Percentiles rank a stretch among this genome's conserved stretches.
These are phyloP conservation scores for Heliconius hortense DNA, from an alignment of 2,888 invertebrate genomes.

Conservation along the genomic window DNA sequence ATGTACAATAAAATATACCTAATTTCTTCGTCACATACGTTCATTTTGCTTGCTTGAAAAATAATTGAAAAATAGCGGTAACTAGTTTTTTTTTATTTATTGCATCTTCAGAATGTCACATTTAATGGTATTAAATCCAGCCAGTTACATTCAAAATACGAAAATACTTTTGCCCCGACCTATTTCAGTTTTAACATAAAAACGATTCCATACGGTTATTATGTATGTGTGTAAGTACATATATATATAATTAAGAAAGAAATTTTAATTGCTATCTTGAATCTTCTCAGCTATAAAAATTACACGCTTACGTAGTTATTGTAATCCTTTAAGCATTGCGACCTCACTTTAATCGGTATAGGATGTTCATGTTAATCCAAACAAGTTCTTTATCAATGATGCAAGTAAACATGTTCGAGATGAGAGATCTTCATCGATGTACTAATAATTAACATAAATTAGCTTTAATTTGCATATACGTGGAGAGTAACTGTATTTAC, in stretches of 20 bases:
- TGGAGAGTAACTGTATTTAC: background rate
- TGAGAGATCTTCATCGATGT: slow-evolving; percentile 23
- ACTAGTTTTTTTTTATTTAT: too few relatives aligned
- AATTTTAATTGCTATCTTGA: background rate
- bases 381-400: slow-evolving; percentile 39
- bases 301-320: slow-evolving; percentile 3
- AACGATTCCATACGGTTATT: background rate
- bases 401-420: slow-evolving; percentile 29
- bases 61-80: too few relatives aligned
- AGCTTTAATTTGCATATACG: background rate
- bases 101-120: too few relatives aligned
- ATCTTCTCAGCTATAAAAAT: slow-evolving; percentile 15
- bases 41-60: too few relatives aligned
- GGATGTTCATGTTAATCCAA: slow-evolving; percentile 41
- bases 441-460: slow-evolving; percentile 4
- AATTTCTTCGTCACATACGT: too few relatives aligned
- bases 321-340: slow-evolving; percentile 41
- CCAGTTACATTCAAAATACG: too few relatives aligned
- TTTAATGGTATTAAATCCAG: too few relatives aligned
- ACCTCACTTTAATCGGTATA: slow-evolving; percentile 42
- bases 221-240: background rate
- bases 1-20: too few relatives aligned
- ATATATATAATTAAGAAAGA: background rate
- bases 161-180: too few relatives aligned
- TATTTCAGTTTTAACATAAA: too few relatives aligned